Evolutionary conservation across 2,888 invertebrate genomes (phyloP).

Genomic region (Leucophora obtusa): DNA sequence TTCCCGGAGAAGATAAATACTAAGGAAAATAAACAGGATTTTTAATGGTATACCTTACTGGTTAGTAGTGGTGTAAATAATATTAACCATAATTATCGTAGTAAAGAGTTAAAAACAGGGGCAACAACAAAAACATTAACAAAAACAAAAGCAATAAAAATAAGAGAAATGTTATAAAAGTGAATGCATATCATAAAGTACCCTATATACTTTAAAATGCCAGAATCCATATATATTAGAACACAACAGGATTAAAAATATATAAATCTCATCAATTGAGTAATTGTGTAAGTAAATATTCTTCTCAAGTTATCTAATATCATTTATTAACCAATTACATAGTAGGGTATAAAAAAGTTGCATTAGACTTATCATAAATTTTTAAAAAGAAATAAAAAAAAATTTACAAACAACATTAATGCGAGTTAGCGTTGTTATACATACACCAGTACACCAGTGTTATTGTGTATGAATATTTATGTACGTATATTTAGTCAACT

Average conservation of each 20-base stretch:
- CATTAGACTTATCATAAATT: too few species aligned
- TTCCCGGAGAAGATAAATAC: slow-evolving; percentile 14
- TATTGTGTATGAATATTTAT: slow-evolving; percentile 4
- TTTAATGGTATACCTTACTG: slow-evolving; percentile 23
- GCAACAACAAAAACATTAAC: background rate
- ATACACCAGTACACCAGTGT: background rate
- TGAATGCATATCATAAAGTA: too few species aligned
- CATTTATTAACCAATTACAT: too few species aligned
- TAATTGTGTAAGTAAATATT: too few species aligned
- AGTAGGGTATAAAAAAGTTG: too few species aligned
- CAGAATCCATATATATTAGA: too few species aligned
- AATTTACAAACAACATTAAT: background rate
- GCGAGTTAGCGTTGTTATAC: background rate
- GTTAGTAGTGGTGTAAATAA: slow-evolving; percentile 31
- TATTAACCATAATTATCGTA: slow-evolving; percentile 43
- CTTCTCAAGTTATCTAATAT: too few species aligned
- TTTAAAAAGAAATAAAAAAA: background rate
- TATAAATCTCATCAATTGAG: too few species aligned
- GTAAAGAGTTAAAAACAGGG: slow-evolving; percentile 9
- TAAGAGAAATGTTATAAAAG: background rate
- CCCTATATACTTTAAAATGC: too few species aligned
- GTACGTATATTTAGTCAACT: slow-evolving; percentile 17
- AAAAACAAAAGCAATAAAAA: background rate
- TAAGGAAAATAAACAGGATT: slow-evolving; percentile 19
- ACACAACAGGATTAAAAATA: too few species aligned